Conservation (phyloP, 2,113 vertebrate species). For the Elephantulus edwardii region DNA sequence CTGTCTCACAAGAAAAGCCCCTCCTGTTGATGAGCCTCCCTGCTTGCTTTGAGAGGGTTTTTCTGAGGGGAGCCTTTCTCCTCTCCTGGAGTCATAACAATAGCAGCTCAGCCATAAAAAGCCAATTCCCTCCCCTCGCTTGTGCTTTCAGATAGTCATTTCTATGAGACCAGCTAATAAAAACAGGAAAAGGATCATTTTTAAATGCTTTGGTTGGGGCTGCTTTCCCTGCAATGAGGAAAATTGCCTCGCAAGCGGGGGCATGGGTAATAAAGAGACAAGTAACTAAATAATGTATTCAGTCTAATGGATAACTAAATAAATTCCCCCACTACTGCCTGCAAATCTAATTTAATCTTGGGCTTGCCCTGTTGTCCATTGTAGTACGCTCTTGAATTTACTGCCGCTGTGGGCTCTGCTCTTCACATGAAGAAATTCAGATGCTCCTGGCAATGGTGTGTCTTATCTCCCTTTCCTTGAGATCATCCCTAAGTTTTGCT, state of each 20-base stretch:
- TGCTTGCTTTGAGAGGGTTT: conserved; percentile 50
- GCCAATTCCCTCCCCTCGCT: conserved; percentile 64
- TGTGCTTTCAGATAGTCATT: conserved; percentile 70
- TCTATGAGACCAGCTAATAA: conserved; percentile 76
- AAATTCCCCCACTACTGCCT: conserved; percentile 47
- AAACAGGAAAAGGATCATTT: conserved; percentile 75
- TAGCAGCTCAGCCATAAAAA: conserved; percentile 66
- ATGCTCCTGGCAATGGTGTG: background rate
- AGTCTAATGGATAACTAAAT: too few species aligned
- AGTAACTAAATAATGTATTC: conserved; percentile 54
- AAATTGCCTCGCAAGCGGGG: conserved; percentile 71
- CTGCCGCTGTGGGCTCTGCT: background rate
- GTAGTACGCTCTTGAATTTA: background rate
- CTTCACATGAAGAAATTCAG: background rate
- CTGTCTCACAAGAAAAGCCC: conserved; percentile 1
- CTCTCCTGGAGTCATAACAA: conserved; percentile 49
- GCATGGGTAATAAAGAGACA: conserved; percentile 59
- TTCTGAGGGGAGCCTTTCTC: conserved; percentile 62
- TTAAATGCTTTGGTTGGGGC: conserved; percentile 65
- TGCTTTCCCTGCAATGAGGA: conserved; percentile 72
- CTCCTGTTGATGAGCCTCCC: conserved; percentile 57
- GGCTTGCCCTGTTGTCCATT: background rate
- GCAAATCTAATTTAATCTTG: conserved; percentile 63
- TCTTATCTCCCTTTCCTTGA: background rate
- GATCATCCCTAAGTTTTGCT: background rate